These are phyloP conservation scores for Anguilla anguilla DNA, from an alignment of 2,797 vertebrate species.

Conservation along the genomic window DNA sequence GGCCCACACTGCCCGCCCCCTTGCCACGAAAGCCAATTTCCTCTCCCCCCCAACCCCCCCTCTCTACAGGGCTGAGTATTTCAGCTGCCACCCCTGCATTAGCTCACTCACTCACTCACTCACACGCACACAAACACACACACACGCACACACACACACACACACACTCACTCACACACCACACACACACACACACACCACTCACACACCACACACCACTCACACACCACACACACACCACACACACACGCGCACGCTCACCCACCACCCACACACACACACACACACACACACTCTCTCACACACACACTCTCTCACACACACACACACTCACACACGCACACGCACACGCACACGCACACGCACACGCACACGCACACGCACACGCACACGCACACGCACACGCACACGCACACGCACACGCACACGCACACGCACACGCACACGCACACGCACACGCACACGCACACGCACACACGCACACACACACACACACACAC, in stretches of 20 bases:
- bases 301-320: neutral
- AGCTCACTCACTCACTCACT: neutral
- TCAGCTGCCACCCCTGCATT: neutral
- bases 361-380: neutral
- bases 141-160: neutral
- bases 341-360: no score
- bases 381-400: neutral
- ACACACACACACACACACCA: neutral
- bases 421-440: no score
- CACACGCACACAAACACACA: neutral
- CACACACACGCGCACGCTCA: rapidly evolving
- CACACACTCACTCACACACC: neutral
- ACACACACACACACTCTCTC: neutral
- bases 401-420: neutral
- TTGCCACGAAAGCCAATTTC: neutral
- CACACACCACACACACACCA: neutral
- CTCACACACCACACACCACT: neutral
- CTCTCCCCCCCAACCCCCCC: neutral
- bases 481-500: neutral
- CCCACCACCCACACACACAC: neutral
- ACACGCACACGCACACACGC: neutral
- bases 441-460: neutral
- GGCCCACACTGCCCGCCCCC: neutral
- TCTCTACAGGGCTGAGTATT: neutral
- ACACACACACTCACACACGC: neutral